Conservation (phyloP, 2,888 invertebrate genomes). For the Clepsis dumicolana region DNA sequence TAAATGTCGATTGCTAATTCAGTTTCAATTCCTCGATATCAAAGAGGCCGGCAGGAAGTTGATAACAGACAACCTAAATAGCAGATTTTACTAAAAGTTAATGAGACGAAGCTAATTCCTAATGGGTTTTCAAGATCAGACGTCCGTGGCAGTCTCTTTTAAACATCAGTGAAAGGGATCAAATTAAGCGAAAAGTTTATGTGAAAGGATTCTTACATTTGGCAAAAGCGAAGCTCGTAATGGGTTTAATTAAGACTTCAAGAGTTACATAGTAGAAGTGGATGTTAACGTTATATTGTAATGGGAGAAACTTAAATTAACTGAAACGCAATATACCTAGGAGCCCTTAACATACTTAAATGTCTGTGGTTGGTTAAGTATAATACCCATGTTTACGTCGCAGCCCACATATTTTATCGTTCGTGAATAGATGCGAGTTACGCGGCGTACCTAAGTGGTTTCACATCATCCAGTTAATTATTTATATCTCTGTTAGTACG, state of each 20-base stretch:
- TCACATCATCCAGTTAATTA: constrained; percentile 40
- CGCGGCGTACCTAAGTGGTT: constrained; percentile 31
- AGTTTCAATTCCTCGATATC: constrained; percentile 27
- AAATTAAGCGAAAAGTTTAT: constrained; percentile 43
- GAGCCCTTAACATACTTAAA: constrained; percentile 17
- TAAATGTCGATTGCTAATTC: constrained; percentile 21
- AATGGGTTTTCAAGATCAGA: constrained; percentile 39
- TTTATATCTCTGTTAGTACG: constrained; percentile 28
- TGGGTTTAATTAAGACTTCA: constrained; percentile 41
- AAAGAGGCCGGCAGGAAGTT: constrained; percentile 32
- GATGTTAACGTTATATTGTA: constrained; percentile 32
- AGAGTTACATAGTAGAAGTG: constrained; percentile 30
- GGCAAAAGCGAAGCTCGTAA: constrained; percentile 37
- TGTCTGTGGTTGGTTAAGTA: constrained; percentile 4
- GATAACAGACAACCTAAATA: constrained; percentile 23
- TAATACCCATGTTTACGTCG: neutral
- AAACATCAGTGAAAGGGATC: constrained; percentile 30
- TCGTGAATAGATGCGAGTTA: constrained; percentile 6
- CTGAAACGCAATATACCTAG: constrained; percentile 13
- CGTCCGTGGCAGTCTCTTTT: constrained; percentile 33
- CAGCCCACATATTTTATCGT: constrained; percentile 9
- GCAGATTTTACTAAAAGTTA: constrained; percentile 27
- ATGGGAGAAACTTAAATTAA: constrained; percentile 41
- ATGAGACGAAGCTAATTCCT: constrained; percentile 32
- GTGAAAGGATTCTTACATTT: constrained; percentile 40